phyloP scores from a whole-genome alignment of 2,797 vertebrate species.

The Numenius phaeopus region DNA sequence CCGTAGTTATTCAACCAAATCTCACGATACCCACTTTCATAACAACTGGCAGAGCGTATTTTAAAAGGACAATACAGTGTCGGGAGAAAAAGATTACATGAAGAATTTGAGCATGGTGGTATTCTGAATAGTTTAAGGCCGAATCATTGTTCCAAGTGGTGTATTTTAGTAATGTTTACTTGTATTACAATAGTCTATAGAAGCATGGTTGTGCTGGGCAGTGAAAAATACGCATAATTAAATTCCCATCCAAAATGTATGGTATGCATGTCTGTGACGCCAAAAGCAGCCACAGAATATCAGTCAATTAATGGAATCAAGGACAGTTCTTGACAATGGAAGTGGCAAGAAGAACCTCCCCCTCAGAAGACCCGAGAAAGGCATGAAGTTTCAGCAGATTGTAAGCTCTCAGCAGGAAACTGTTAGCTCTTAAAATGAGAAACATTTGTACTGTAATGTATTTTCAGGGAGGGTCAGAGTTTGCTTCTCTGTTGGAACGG shows the following conservation, averaged over 20 bases:
- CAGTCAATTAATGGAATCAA: not conserved
- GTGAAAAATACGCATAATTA: not conserved
- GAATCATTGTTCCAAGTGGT: not conserved
- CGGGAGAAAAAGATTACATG: not conserved
- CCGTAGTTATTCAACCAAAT: not conserved
- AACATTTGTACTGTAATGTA: not conserved
- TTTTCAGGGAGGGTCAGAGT: not conserved
- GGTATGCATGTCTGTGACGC: not conserved
- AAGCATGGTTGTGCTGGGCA: not conserved
- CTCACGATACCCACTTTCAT: fast-evolving
- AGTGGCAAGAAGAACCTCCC: not conserved
- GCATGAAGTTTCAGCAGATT: not conserved
- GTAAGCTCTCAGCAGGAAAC: not conserved
- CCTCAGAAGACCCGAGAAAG: not conserved
- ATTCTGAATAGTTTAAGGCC: not conserved
- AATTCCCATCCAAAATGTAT: not conserved
- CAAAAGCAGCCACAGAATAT: not conserved
- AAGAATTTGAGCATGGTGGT: fast-evolving
- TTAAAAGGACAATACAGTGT: not conserved
- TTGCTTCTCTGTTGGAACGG: not conserved
- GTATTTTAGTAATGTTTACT: not conserved
- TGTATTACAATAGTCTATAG: not conserved
- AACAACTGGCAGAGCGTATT: not conserved
- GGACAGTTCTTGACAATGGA: not conserved
- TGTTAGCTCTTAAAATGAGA: not conserved